Evolutionary conservation across 2,797 vertebrate genomes (phyloP).

Genomic region (Mormyrops boulengeri): DNA sequence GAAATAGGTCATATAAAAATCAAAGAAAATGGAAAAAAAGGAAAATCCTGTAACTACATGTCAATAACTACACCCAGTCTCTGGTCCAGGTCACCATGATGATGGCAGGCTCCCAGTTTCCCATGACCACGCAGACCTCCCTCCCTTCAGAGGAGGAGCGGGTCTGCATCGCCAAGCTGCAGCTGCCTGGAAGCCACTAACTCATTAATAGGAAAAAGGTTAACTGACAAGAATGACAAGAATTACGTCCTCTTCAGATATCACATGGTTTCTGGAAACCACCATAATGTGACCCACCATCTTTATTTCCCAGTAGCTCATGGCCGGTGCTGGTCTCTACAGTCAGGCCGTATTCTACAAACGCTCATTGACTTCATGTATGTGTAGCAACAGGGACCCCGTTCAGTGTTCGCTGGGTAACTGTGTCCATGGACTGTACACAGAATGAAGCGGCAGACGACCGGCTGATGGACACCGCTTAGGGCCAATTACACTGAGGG

Average conservation of each 20-base stretch:
- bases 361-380: not conserved
- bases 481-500: not conserved
- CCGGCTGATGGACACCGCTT: not conserved
- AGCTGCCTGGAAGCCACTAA: not conserved
- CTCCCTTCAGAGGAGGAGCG: not conserved
- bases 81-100: not conserved
- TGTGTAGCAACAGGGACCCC: not conserved
- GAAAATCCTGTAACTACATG: slow-evolving; percentile 30
- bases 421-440: not conserved
- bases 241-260: not conserved
- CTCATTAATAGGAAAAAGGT: not conserved
- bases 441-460: not conserved
- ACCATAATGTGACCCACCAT: not conserved
- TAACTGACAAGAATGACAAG: not conserved
- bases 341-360: slow-evolving; percentile 2
- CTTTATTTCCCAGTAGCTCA: not conserved
- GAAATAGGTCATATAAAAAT: slow-evolving; percentile 61
- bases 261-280: not conserved
- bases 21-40: slow-evolving; percentile 46
- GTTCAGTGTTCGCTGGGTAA: not conserved
- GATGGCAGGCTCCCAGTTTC: slow-evolving; percentile 35
- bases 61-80: not conserved
- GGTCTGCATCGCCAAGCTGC: not conserved
- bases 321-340: not conserved
- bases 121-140: slow-evolving; percentile 11